Conservation (phyloP, 2,797 vertebrate genomes). For the Pantherophis vulpinus region DNA sequence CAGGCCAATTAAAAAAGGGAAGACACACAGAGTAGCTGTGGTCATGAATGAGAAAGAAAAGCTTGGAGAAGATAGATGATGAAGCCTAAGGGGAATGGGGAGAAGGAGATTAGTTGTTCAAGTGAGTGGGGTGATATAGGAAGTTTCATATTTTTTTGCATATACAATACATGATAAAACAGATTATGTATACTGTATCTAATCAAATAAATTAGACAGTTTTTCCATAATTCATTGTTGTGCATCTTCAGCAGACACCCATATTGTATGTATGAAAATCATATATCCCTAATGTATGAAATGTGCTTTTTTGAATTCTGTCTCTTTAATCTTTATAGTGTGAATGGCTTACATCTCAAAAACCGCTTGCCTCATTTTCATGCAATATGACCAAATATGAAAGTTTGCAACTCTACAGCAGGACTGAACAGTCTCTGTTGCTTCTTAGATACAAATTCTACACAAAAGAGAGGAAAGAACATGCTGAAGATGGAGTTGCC, state of each 20-base stretch:
- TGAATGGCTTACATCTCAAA: not conserved
- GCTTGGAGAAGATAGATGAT: too few relatives aligned
- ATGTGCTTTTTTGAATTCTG: too few relatives aligned
- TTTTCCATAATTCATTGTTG: not conserved
- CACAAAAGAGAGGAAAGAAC: too few relatives aligned
- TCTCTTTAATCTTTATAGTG: not conserved
- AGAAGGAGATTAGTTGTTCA: not conserved
- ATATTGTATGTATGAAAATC: too few relatives aligned
- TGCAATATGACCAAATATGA: too few relatives aligned
- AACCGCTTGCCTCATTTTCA: not conserved
- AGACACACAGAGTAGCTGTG: too few relatives aligned
- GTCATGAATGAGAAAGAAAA: not conserved
- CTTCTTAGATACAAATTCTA: too few relatives aligned
- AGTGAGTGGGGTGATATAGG: not conserved
- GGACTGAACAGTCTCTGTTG: too few relatives aligned
- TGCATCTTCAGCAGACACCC: too few relatives aligned
- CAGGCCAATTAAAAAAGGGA: not conserved
- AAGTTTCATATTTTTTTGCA: not conserved
- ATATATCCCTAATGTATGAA: not conserved
- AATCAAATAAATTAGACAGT: not conserved
- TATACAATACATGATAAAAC: not conserved
- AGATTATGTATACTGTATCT: too few relatives aligned
- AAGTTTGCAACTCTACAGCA: too few relatives aligned
- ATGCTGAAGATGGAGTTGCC: too few relatives aligned
- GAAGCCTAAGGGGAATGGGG: not conserved